phyloP scores from a whole-genome alignment of 2,888 invertebrate genomes.

The Apoderus coryli region DNA sequence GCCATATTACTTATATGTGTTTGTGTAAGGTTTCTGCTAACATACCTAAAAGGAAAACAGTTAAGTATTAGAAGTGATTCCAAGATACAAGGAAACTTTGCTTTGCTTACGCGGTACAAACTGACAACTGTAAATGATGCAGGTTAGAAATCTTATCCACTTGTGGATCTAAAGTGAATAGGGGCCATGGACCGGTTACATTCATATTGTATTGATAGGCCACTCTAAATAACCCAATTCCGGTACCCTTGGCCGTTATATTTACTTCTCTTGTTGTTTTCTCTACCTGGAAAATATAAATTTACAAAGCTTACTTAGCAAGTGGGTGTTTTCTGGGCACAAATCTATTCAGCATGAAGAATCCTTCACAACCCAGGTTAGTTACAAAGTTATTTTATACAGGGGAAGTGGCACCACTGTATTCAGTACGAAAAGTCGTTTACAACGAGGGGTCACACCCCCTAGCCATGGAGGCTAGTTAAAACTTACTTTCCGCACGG shows the following conservation, averaged over 20 bases:
- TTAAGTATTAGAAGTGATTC: too few relatives aligned
- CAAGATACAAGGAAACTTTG: conserved; percentile 1
- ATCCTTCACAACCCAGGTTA: too few relatives aligned
- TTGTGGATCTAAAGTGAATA: conserved; percentile 74
- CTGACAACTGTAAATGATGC: conserved; percentile 62
- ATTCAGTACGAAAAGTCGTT: too few relatives aligned
- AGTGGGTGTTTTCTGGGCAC: too few relatives aligned
- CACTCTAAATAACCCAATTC: conserved; percentile 64
- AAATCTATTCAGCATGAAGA: too few relatives aligned
- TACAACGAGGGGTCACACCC: too few relatives aligned
- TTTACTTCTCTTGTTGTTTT: conserved; percentile 47
- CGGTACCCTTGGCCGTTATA: conserved; percentile 64
- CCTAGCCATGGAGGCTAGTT: too few relatives aligned
- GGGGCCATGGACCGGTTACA: conserved; percentile 75
- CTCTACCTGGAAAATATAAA: conserved; percentile 21
- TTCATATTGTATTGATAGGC: conserved; percentile 71
- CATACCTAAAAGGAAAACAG: conserved; percentile 44
- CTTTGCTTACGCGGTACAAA: conserved; percentile 55
- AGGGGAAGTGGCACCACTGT: too few relatives aligned
- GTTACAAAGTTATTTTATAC: too few relatives aligned
- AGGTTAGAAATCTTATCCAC: conserved; percentile 68
- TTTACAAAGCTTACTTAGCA: background rate
- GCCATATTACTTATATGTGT: conserved; percentile 75
- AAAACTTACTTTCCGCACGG: too few relatives aligned
- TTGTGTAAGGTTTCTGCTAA: conserved; percentile 40